phyloP scores from a whole-genome alignment of 2,888 invertebrate species.

The Sphinx pinastri region DNA sequence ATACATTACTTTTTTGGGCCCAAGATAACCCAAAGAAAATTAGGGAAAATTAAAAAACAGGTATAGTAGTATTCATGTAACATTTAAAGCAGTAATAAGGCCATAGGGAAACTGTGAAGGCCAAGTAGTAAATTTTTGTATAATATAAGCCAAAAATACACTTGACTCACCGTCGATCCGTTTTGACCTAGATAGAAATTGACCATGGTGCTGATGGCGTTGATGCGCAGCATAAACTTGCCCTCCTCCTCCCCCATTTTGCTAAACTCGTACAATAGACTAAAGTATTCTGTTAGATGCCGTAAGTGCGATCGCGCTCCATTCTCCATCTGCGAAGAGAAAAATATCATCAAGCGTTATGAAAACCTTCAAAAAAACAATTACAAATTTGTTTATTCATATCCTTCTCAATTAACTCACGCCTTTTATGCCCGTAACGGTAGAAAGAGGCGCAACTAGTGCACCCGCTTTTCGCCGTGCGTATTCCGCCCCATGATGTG shows the following conservation, averaged over 20 bases:
- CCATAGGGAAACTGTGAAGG: no score
- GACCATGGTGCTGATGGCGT: conserved; percentile 95
- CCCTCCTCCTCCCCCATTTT: conserved; percentile 98
- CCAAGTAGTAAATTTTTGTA: no score
- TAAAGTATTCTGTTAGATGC: conserved; percentile 96
- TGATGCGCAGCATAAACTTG: conserved; percentile 92
- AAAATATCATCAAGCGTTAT: background rate
- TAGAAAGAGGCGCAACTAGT: no score
- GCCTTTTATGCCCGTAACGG: no score
- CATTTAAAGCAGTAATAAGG: no score
- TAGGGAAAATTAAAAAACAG: no score
- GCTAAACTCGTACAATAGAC: conserved; percentile 95
- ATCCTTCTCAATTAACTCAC: no score
- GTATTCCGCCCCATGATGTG: no score
- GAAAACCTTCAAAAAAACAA: background rate
- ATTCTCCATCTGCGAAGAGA: conserved; percentile 87
- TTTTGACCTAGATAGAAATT: conserved; percentile 96
- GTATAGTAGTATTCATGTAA: no score
- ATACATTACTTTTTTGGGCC: no score
- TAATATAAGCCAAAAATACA: background rate
- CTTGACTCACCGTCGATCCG: conserved; percentile 54
- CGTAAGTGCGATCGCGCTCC: conserved; percentile 93
- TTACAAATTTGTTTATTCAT: background rate
- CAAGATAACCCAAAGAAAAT: no score
- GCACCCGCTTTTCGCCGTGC: no score